These are phyloP conservation scores for Amphipyra berbera DNA, from an alignment of 2,888 invertebrate species.

Conservation along the genomic window DNA sequence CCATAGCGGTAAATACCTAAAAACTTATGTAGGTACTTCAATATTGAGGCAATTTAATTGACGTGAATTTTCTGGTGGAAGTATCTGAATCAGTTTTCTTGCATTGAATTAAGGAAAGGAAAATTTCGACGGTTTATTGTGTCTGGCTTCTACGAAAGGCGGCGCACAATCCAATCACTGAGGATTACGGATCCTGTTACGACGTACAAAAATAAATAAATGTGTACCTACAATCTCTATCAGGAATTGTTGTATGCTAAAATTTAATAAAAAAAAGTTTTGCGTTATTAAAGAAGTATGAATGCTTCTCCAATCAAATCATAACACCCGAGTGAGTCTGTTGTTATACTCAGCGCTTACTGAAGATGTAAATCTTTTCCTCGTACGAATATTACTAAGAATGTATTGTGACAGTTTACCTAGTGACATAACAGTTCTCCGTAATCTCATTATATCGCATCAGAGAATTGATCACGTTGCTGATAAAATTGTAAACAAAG, in stretches of 20 bases:
- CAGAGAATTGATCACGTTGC: constrained; percentile 55
- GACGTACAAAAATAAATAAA: constrained; percentile 38
- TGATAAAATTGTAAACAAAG: constrained; percentile 64
- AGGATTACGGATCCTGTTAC: constrained; percentile 53
- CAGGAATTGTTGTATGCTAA: constrained; percentile 20
- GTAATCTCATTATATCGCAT: constrained; percentile 61
- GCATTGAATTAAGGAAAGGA: constrained; percentile 25
- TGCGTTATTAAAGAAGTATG: constrained; percentile 8
- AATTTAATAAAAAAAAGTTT: constrained; percentile 3
- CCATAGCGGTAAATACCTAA: constrained; percentile 12
- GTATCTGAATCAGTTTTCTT: constrained; percentile 19
- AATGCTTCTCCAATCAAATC: constrained; percentile 21
- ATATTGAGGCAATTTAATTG: constrained; percentile 12
- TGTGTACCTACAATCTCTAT: constrained; percentile 16
- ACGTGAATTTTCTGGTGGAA: constrained; percentile 7
- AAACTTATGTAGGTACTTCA: constrained; percentile 18
- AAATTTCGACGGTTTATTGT: constrained; percentile 32
- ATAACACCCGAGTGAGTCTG: constrained; percentile 12
- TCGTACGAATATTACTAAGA: constrained; percentile 46
- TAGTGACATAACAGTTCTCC: constrained; percentile 57
- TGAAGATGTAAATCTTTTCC: constrained; percentile 32
- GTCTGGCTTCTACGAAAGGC: constrained; percentile 43
- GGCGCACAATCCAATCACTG: constrained; percentile 54
- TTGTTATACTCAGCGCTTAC: constrained; percentile 4
- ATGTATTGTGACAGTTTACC: constrained; percentile 50